Evolutionary conservation across 2,797 vertebrate genomes (phyloP).

Genomic region (Etheostoma perlongum): DNA sequence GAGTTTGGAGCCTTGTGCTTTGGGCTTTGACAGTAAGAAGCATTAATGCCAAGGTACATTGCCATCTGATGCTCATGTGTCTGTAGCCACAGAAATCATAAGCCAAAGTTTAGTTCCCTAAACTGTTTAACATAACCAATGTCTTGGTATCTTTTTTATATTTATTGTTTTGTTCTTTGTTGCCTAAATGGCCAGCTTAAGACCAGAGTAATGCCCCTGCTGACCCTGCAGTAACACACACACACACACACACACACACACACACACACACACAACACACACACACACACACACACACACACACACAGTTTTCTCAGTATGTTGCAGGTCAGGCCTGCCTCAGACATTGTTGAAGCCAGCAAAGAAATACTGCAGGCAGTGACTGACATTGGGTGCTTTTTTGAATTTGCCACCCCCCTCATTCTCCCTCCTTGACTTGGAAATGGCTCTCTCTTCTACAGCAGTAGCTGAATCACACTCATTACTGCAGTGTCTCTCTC

Average conservation of each 20-base stretch:
- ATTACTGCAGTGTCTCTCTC: neutral
- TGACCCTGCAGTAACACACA: neutral
- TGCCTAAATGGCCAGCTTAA: constrained; percentile 17
- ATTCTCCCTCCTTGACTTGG: neutral
- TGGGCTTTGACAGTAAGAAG: neutral
- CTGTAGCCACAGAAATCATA: neutral
- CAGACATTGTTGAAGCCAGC: constrained; percentile 22
- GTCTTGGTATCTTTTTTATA: neutral
- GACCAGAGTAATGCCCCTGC: constrained; percentile 7
- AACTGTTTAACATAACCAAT: neutral
- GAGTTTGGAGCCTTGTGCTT: neutral
- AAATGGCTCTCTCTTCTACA: constrained; percentile 1
- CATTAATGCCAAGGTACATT: neutral
- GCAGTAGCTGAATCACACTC: constrained; percentile 11
- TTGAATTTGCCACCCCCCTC: constrained; percentile 5
- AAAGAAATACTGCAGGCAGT: constrained; percentile 54
- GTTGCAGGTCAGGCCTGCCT: constrained; percentile 29
- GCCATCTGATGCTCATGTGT: constrained; percentile 1
- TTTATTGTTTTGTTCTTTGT: neutral
- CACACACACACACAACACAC: neutral
- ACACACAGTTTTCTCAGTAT: neutral
- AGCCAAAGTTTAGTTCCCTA: neutral
- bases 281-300: neutral
- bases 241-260: neutral
- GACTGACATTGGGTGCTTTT: constrained; percentile 15